Evolutionary conservation across 2,888 invertebrate species (phyloP), one percentile per base, ranked within the genome.

Genomic region (Acleris sparsana): DNA sequence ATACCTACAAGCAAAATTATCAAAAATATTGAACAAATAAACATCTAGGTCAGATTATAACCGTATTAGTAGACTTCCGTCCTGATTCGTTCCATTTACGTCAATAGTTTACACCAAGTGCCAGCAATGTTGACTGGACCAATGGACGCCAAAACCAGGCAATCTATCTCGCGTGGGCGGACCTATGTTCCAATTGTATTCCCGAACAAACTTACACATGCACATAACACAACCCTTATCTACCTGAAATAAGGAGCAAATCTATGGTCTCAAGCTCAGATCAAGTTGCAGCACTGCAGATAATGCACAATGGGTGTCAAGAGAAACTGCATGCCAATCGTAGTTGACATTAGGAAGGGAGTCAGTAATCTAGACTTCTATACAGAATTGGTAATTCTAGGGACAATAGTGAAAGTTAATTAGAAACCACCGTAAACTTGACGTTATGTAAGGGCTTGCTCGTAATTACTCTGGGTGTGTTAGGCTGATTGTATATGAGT

Each of bases 321-420:
- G 77, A 77, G 82, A 84, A 79, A 81, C 76, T 76, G 76, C 74
- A 71, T 72, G 73, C 73, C 76, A 75, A 75, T 78, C 74, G 73
- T 72, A 69, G 64, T 69, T 61, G 60, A 56, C 65, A 60, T 33
- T 25, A 64, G 55, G 60, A 65, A 60, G 61, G 62, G 62, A 52
- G 52, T 44, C 18, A 20, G 51, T 51, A 59, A 60, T 59, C 60
- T 58, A 46, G 46, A 62, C 52, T 62, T 53, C 66, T 62, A 58
- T 62, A 62, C 57, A 62, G 57, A 67, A 62, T 67, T 53, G 62
- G 65, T 61, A 51, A 65, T 67, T 62, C 57, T 58, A 53, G 62
- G 62, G 66, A 62, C 62, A 62, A 62, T 62, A 67, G 66, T 48
- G 57, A 67, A 67, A 67, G 62, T 58, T 53, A 53, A 67, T 62